Percentiles rank a stretch among this genome's conserved stretches.
Conservation (phyloP, 1,140 invertebrate species). For the Megathymus violae region DNA sequence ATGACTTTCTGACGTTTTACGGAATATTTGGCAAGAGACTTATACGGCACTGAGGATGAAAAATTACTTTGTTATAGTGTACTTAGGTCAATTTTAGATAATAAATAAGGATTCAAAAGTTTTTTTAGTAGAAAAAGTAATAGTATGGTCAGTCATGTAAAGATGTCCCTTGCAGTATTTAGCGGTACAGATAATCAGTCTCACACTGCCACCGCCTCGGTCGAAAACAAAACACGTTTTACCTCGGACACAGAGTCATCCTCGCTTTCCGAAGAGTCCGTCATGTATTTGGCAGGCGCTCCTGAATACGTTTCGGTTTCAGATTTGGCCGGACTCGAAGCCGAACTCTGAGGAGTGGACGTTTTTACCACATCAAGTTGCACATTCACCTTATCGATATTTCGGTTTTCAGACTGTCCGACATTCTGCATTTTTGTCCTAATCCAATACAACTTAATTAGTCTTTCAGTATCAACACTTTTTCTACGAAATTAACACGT, state of each 20-base stretch:
- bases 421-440: slow-evolving; percentile 95
- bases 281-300: slow-evolving; percentile 91
- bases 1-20: slow-evolving; percentile 83
- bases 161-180: slow-evolving; percentile 83
- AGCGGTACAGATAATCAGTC: slow-evolving; percentile 83
- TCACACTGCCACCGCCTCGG: slow-evolving; percentile 81
- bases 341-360: slow-evolving; percentile 84
- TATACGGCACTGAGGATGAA: slow-evolving; percentile 71
- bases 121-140: slow-evolving; percentile 60
- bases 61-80: slow-evolving; percentile 63
- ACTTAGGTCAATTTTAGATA: slow-evolving; percentile 55
- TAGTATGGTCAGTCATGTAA: slow-evolving; percentile 72
- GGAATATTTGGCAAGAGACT: slow-evolving; percentile 82
- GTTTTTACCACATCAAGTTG: slow-evolving; percentile 84
- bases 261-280: slow-evolving; percentile 95
- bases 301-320: slow-evolving; percentile 91
- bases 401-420: slow-evolving; percentile 91
- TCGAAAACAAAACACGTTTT: slow-evolving; percentile 84
- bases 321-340: slow-evolving; percentile 88
- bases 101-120: slow-evolving; percentile 47
- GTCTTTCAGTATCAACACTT: slow-evolving; percentile 84
- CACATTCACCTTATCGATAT: slow-evolving; percentile 88
- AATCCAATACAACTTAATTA: slow-evolving; percentile 86
- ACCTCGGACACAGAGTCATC: slow-evolving; percentile 97
- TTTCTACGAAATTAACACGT: slow-evolving; percentile 82